Evolutionary conservation across 2,113 vertebrate genomes (phyloP), one percentile per base, ranked within the genome.

Genomic region (Etheostoma spectabile): DNA sequence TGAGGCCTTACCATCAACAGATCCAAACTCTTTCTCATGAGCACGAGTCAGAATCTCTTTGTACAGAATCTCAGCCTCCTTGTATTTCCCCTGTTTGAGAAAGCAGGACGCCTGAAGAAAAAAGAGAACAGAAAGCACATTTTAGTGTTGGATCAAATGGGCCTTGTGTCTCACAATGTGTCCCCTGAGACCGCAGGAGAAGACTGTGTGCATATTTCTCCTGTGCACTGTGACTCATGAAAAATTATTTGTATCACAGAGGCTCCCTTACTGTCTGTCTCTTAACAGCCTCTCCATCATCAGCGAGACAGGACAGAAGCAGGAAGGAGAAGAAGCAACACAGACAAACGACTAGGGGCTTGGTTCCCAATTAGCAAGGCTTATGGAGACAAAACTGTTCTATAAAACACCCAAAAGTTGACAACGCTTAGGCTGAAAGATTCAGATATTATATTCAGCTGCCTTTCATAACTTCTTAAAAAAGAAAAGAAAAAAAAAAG

Each of bases 1-100:
- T 18, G 46, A 78, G 14, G 64, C 70, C 97, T 95, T 95, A 99
- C 97, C 98, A 90, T 99, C 98, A 62, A 99, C 98, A 33, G 97
- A 97, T 84, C 98, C 98, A 90, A 99, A 99, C 90, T 99, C 98
- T 91, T 99, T 99, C 95, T 99, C 97, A 0, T 99, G 98, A 86
- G 98, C 98, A 10, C 97, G 96, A 71, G 98, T 99, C 80, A 99
- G 96, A 88, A 99, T 99, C 91, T 99, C 98, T 94, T 99, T 99
- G 87, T 99, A 99, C 27, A 99, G 96, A 49, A 95, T 93, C 93
- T 99, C 98, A 0, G 98, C 98, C 83, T 99, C 97, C 80, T 97
- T 97, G 89, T 99, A 99, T 91, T 99, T 99, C 77, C 96, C 96
- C 93, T 99, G 98, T 92, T 99, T 99, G 90, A 99, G 96, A 88